These are phyloP conservation scores for Leptarthrus brevirostris DNA, from an alignment of 2,888 invertebrate genomes.

Conservation along the genomic window DNA sequence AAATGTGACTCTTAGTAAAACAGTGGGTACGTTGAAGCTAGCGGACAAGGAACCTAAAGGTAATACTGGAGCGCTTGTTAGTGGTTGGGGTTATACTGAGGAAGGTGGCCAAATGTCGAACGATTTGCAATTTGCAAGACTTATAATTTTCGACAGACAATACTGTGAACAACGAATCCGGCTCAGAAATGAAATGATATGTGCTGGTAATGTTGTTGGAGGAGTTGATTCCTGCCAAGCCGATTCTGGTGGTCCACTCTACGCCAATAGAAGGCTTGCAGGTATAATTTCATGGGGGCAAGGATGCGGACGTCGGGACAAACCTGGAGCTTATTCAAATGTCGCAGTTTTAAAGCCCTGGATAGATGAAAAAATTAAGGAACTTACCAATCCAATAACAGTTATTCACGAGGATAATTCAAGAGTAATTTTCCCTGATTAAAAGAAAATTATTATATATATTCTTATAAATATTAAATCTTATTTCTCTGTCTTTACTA, in stretches of 20 bases:
- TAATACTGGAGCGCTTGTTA: not conserved
- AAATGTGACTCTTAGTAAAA: not conserved
- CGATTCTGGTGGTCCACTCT: not conserved
- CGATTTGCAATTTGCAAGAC: not conserved
- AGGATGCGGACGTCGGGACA: not conserved
- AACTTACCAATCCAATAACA: too few species aligned
- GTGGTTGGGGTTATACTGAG: not conserved
- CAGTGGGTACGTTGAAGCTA: not conserved
- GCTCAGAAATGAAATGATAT: not conserved
- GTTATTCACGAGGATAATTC: too few species aligned
- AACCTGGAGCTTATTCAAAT: not conserved
- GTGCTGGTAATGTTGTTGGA: not conserved
- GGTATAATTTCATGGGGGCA: not conserved
- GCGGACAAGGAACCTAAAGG: not conserved
- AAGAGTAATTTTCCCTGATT: too few species aligned
- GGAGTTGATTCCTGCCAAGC: not conserved
- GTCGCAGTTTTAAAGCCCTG: not conserved
- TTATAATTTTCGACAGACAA: not conserved
- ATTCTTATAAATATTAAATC: too few species aligned
- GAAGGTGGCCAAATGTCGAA: not conserved
- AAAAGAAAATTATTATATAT: too few species aligned
- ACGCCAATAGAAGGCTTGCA: not conserved
- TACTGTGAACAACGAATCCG: not conserved
- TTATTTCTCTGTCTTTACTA: too few species aligned
- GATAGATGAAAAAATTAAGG: not conserved